A percentile compares a stretch with the other conserved stretches of the same genome.
Conservation (phyloP, 2,113 vertebrate genomes). For the Hippopotamus amphibius region DNA sequence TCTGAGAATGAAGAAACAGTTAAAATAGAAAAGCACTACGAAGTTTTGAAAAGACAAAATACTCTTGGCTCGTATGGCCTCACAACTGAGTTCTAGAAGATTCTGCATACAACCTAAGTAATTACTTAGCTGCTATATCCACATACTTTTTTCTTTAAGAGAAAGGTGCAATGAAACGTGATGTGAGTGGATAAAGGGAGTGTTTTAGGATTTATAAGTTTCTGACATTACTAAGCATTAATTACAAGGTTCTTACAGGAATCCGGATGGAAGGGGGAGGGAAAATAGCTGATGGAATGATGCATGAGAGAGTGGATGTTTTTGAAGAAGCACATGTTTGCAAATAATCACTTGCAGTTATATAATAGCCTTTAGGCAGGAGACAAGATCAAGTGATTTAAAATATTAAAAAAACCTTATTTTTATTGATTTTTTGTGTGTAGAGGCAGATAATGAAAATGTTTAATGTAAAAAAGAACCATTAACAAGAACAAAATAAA, state of each 20-base stretch:
- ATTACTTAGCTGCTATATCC: not conserved
- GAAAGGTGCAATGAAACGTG: not conserved
- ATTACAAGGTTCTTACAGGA: slow-evolving; percentile 6
- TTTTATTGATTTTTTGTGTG: not conserved
- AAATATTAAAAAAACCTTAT: slow-evolving; percentile 3
- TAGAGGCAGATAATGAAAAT: not conserved
- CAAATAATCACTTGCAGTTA: not conserved
- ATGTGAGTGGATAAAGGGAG: not conserved
- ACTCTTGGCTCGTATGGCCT: not conserved
- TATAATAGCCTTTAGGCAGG: not conserved
- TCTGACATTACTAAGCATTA: slow-evolving; percentile 20
- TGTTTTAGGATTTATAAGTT: slow-evolving; percentile 23
- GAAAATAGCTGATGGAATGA: not conserved
- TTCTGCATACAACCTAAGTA: not conserved
- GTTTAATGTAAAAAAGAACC: not conserved
- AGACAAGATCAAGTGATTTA: not conserved
- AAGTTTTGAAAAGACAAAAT: slow-evolving; percentile 39
- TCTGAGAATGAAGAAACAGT: slow-evolving; percentile 17
- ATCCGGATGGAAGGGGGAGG: not conserved
- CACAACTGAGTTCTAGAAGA: not conserved
- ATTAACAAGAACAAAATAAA: slow-evolving; percentile 20
- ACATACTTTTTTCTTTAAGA: not conserved
- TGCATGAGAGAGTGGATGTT: not conserved
- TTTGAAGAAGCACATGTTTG: slow-evolving; percentile 17
- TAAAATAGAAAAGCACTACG: slow-evolving; percentile 2